These are phyloP conservation scores for Luperina nickerlii DNA, from an alignment of 2,888 invertebrate genomes.

Conservation along the genomic window DNA sequence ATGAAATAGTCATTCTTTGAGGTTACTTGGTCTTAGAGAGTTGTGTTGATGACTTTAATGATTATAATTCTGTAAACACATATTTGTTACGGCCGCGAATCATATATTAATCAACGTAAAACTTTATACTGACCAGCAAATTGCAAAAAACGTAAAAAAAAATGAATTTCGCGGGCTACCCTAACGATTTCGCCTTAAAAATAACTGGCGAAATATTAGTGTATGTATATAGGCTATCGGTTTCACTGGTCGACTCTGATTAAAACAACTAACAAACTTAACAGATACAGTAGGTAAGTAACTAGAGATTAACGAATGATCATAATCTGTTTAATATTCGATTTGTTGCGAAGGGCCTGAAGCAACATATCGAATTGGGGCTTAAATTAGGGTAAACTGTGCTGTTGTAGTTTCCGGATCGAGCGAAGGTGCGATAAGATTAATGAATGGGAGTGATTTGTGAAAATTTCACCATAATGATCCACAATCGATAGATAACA, in stretches of 20 bases:
- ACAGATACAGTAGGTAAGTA: slow-evolving; percentile 2
- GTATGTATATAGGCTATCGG: not conserved
- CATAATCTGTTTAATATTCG: slow-evolving; percentile 17
- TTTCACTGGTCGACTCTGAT: not conserved
- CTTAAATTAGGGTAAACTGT: slow-evolving; percentile 17
- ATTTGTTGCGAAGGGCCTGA: slow-evolving; percentile 20
- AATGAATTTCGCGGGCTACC: too few species aligned
- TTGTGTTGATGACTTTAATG: too few species aligned
- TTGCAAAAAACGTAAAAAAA: too few species aligned
- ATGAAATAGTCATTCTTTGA: too few species aligned
- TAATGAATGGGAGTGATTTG: not conserved
- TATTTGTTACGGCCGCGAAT: too few species aligned
- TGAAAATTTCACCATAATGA: slow-evolving; percentile 17
- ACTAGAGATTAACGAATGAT: slow-evolving; percentile 25
- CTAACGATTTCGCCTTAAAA: too few species aligned
- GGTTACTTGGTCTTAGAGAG: too few species aligned
- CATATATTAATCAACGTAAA: too few species aligned
- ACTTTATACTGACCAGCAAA: too few species aligned
- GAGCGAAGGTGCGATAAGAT: slow-evolving; percentile 17
- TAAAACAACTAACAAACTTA: not conserved
- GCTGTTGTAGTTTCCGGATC: not conserved
- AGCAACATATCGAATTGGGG: slow-evolving; percentile 22
- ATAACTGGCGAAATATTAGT: not conserved
- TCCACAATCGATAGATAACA: not conserved
- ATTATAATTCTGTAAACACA: too few species aligned